Evolutionary conservation across 2,113 vertebrate genomes (phyloP).

Genomic region (Octodon degus): DNA sequence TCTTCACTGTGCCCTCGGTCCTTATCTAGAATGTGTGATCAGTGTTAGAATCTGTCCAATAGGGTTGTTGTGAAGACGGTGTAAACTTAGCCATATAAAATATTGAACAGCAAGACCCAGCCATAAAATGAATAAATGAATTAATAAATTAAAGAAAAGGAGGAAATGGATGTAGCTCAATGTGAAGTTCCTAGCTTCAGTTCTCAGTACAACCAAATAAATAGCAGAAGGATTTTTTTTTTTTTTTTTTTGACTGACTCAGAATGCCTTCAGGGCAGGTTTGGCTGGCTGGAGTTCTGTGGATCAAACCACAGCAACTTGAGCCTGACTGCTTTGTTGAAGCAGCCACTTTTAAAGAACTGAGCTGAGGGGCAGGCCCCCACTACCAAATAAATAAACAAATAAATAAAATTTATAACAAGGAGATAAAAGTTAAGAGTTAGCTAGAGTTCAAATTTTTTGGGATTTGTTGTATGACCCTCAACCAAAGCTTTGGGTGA

Average conservation of each 20-base stretch:
- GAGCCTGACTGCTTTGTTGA: too few relatives aligned
- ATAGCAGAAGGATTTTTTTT: too few relatives aligned
- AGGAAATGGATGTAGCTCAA: background rate
- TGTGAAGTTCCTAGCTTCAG: background rate
- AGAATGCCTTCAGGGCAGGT: too few relatives aligned
- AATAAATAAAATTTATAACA: background rate
- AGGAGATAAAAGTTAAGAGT: conserved; percentile 28
- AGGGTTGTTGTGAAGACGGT: background rate
- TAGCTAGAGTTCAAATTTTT: conserved; percentile 29
- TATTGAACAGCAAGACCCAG: background rate
- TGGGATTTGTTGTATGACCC: background rate
- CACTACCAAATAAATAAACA: background rate
- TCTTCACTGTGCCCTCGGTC: background rate
- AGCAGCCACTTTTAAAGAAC: too few relatives aligned
- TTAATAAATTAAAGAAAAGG: background rate
- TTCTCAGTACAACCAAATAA: background rate
- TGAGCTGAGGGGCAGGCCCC: too few relatives aligned
- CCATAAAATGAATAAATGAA: background rate
- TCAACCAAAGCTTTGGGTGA: background rate
- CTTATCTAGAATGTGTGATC: background rate
- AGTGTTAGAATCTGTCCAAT: background rate
- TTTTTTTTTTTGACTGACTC: too few relatives aligned
- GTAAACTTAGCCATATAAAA: conserved; percentile 21
- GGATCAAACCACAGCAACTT: too few relatives aligned
- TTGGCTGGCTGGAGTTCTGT: too few relatives aligned